These are phyloP conservation scores for Lacerta agilis DNA, from an alignment of 2,797 vertebrate genomes.

Conservation along the genomic window DNA sequence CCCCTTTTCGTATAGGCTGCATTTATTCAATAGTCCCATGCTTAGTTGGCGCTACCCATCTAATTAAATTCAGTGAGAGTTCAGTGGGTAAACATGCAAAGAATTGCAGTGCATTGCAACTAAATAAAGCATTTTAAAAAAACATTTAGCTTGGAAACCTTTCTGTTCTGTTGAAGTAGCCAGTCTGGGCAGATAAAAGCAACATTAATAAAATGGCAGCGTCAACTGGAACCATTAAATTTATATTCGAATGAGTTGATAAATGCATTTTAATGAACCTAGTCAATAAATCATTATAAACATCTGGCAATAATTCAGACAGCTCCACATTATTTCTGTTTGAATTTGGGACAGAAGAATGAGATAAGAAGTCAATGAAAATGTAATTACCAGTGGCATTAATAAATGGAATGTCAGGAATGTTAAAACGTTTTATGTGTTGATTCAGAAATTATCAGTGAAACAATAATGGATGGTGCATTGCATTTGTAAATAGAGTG, in stretches of 20 bases:
- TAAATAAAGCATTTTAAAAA: neutral
- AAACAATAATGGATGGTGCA: neutral
- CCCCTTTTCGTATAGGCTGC: neutral
- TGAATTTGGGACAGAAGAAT: neutral
- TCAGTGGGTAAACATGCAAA: neutral
- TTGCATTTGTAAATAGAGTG: neutral
- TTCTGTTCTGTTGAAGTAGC: slow-evolving; percentile 4
- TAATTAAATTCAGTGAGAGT: neutral
- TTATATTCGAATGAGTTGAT: neutral
- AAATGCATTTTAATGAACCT: slow-evolving; percentile 7
- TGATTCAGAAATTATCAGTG: slow-evolving; percentile 2
- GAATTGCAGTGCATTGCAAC: neutral
- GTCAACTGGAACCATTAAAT: neutral
- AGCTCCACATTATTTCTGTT: neutral
- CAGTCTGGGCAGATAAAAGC: neutral
- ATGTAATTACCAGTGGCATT: neutral
- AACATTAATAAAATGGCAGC: neutral
- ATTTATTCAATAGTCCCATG: neutral
- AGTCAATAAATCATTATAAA: neutral
- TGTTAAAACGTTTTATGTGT: neutral
- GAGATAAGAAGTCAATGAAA: neutral
- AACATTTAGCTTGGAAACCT: neutral
- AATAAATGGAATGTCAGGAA: neutral
- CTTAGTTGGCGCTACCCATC: neutral
- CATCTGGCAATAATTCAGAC: neutral